phyloP scores from a whole-genome alignment of 2,113 vertebrate species.

The Raja brachyura region DNA sequence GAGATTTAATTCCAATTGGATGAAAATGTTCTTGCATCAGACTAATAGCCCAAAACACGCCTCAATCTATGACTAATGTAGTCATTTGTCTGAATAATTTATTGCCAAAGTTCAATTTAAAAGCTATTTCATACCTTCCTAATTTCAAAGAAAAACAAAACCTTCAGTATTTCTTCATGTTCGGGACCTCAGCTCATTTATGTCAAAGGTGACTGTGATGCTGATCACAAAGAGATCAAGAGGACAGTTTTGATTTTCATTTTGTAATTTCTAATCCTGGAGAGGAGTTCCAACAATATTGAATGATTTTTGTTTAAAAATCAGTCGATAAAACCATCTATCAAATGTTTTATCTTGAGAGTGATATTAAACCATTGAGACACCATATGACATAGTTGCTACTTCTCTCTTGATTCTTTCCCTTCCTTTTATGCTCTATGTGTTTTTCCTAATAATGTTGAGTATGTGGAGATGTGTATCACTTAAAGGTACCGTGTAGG shows the following conservation, averaged over 20 bases:
- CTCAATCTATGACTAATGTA: background rate
- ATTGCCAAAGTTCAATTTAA: conserved; percentile 11
- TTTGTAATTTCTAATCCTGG: background rate
- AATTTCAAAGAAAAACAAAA: background rate
- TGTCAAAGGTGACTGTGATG: background rate
- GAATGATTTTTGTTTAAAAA: background rate
- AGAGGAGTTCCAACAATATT: background rate
- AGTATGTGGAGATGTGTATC: background rate
- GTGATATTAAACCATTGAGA: background rate
- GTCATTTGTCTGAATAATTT: background rate
- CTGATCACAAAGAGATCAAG: background rate
- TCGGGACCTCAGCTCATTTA: background rate
- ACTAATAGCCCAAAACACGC: background rate
- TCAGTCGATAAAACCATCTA: background rate
- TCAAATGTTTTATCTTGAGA: background rate
- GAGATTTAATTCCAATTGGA: background rate
- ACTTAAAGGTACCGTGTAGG: background rate
- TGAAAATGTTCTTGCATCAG: background rate
- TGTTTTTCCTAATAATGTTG: background rate
- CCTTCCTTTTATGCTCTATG: background rate
- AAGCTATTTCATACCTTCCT: background rate
- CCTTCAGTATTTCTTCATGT: background rate
- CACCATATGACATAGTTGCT: background rate
- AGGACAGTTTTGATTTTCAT: background rate
- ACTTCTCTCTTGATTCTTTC: background rate